These are phyloP conservation scores for Lepidocyrtoides sp. DNA, from an alignment of 2,888 invertebrate species.

Conservation along the genomic window DNA sequence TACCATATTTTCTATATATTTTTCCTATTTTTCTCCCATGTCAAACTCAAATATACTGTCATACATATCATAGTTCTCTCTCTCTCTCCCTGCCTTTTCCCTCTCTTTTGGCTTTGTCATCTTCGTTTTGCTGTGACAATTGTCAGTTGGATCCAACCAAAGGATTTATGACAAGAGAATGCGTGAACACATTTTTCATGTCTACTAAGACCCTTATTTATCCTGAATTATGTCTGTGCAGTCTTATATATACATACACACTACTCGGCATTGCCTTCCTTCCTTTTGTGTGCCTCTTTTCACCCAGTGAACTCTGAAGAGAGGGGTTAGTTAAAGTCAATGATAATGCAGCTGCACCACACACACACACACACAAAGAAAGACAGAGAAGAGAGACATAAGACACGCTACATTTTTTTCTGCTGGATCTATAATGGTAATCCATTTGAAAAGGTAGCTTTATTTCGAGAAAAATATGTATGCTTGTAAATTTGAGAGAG, in stretches of 20 bases:
- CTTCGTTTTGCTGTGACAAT: slow-evolving; percentile 65
- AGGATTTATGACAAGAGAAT: slow-evolving; percentile 79
- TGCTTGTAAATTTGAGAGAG: background rate
- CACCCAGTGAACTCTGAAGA: slow-evolving; percentile 39
- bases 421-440: slow-evolving; percentile 52
- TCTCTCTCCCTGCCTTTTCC: slow-evolving; percentile 12
- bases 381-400: background rate
- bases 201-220: slow-evolving; percentile 80
- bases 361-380: slow-evolving; percentile 5
- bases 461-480: background rate
- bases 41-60: slow-evolving; percentile 67
- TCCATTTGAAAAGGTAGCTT: slow-evolving; percentile 58
- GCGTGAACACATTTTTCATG: slow-evolving; percentile 82
- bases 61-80: slow-evolving; percentile 64
- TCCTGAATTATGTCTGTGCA: slow-evolving; percentile 79
- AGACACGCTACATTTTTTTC: background rate
- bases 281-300: slow-evolving; percentile 25
- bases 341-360: slow-evolving; percentile 61
- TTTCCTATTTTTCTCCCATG: slow-evolving; percentile 64
- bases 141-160: slow-evolving; percentile 70
- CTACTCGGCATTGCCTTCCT: background rate
- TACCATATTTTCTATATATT: slow-evolving; percentile 59
- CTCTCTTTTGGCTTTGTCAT: background rate
- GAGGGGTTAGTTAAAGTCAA: slow-evolving; percentile 61
- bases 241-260: slow-evolving; percentile 16